phyloP scores from a whole-genome alignment of 2,888 invertebrate genomes.

The Tupiocoris notatus region DNA sequence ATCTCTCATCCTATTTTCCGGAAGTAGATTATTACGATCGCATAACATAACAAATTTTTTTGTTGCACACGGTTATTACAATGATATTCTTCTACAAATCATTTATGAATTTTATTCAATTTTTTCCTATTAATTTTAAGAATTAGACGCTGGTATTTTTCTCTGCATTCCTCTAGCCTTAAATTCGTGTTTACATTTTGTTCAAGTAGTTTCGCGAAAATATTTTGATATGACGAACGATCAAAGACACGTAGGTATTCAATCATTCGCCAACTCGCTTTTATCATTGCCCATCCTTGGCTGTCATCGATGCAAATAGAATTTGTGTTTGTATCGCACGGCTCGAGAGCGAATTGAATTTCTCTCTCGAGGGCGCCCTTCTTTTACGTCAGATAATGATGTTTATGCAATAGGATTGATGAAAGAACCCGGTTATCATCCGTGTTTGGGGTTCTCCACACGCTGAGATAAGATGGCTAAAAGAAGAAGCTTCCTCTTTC shows the following conservation, averaged over 20 bases:
- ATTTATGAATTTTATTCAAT: no score
- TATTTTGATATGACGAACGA: neutral
- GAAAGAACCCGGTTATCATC: conserved; percentile 21
- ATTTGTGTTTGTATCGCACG: neutral
- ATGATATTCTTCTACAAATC: no score
- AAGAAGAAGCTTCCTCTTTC: neutral
- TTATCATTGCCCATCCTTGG: no score
- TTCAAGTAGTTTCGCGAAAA: no score
- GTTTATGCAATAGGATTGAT: conserved; percentile 16
- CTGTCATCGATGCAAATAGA: neutral
- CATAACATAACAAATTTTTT: no score
- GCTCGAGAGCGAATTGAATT: neutral
- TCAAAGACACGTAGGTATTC: neutral
- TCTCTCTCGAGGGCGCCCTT: neutral
- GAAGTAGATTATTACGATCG: no score
- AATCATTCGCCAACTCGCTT: neutral
- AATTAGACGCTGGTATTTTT: no score
- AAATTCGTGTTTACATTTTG: no score
- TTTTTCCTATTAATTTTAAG: no score
- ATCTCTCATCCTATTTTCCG: no score
- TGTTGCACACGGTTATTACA: no score
- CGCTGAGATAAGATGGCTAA: conserved; percentile 8
- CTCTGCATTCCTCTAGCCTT: no score
- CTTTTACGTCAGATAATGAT: conserved; percentile 12
- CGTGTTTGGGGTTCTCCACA: conserved; percentile 2